Evolutionary conservation across 2,888 invertebrate genomes (phyloP).

Genomic region (Ariolimax columbianus): DNA sequence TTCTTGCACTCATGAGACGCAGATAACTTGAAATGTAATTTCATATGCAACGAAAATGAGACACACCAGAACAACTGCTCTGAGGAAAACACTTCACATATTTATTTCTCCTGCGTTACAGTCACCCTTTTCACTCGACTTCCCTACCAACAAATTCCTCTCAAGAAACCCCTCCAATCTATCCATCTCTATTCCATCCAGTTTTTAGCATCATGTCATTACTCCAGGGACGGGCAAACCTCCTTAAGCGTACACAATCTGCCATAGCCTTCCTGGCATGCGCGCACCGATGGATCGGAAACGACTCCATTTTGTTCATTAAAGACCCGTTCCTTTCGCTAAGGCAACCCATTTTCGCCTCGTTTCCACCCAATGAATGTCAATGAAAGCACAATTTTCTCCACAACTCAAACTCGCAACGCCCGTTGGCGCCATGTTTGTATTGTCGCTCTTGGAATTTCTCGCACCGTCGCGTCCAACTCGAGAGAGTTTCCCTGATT

Average conservation of each 20-base stretch:
- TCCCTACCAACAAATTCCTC: conserved; percentile 6
- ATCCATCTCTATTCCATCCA: conserved; percentile 16
- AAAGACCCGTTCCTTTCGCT: conserved; percentile 48
- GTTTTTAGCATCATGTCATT: conserved; percentile 35
- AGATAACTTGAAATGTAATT: too few relatives aligned
- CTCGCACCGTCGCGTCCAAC: conserved; percentile 50
- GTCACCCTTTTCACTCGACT: not conserved
- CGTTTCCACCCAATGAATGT: conserved; percentile 51
- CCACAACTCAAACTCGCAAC: conserved; percentile 42
- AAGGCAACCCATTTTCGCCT: conserved; percentile 50
- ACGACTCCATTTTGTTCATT: conserved; percentile 53
- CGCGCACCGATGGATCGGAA: conserved; percentile 43
- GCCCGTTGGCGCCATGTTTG: conserved; percentile 49
- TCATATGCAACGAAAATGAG: too few relatives aligned
- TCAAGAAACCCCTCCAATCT: not conserved
- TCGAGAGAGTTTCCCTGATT: conserved; percentile 44
- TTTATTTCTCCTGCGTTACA: not conserved
- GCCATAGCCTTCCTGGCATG: conserved; percentile 40
- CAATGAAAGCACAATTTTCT: conserved; percentile 48
- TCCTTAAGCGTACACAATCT: conserved; percentile 46
- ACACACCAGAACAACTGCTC: not conserved
- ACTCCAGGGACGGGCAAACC: conserved; percentile 35
- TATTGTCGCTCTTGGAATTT: conserved; percentile 51
- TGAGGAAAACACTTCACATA: not conserved
- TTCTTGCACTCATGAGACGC: too few relatives aligned